Base-by-base conservation (phyloP, 1,140 invertebrate species). In the Danaus plexippus region DNA sequence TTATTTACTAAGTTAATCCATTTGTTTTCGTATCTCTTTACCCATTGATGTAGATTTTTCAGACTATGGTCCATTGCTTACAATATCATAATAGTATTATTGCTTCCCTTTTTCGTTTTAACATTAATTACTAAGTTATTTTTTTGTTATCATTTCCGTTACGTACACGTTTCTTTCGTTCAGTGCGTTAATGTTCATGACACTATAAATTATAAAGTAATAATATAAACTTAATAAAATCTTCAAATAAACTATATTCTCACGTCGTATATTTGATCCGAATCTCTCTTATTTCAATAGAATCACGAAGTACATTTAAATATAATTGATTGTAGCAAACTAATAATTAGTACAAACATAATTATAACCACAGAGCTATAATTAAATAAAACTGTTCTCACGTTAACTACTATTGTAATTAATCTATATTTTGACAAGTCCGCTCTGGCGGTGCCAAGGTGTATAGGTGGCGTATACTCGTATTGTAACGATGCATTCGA, bases 361-460 rank as follows among this genome's bases (percentile, higher is more conserved):
- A 76, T 77, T 70, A 74, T 73, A 64, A 64, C 53, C 47, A 49
- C 46, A 57, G 59, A 60, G 41, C 63, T 71, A 61, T 75, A 64
- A 71, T 75, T 71, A 73, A 45, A 73, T 69, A 53, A 57, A 54
- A 67, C 70, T 67, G 68, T 77, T 80, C 72, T 68, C 71, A 75
- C 64, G 69, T 74, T 78, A 71, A 74, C 63, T 68, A 63, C 62
- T 63, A 65, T 56, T 59, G 61, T 71, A 66, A 75, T 77, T 76
- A 77, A 74, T 71, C 67, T 73, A 71, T 61, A 72, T 71, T 77
- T 70, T 71, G 71, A 74, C 66, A 66, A 52, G 59, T 61, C 54
- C 49, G 54, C 9, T 51, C 49, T 51, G 47, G 45, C 42, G 47
- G 50, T 53, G 47, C 47, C 59, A 50, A 51, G 52, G 47, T 57